Evolutionary conservation across 2,888 invertebrate species (phyloP).

Genomic region (Mesorhabditis belari): DNA sequence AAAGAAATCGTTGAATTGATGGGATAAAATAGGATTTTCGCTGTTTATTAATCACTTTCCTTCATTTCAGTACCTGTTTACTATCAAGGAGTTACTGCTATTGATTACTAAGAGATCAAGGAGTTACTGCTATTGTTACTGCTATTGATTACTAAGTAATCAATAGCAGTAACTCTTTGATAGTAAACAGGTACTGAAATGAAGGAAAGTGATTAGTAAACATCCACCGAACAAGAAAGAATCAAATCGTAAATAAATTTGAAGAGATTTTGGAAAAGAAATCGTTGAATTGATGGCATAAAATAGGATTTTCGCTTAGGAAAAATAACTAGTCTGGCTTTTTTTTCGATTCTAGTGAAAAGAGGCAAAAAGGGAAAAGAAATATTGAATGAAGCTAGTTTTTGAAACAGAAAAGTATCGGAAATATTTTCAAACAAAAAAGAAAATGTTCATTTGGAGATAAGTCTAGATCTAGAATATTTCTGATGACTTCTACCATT

Average conservation of each 20-base stretch:
- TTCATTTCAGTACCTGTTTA: background rate
- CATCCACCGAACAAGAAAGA: no score
- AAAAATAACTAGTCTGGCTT: background rate
- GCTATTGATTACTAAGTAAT: no score
- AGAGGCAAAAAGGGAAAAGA: background rate
- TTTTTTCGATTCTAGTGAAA: background rate
- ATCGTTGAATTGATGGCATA: background rate
- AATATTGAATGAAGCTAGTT: background rate
- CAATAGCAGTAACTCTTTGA: no score
- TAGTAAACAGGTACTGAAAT: no score
- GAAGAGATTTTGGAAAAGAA: background rate
- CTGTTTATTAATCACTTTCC: background rate
- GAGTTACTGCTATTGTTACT: no score
- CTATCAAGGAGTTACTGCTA: background rate
- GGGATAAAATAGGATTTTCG: background rate
- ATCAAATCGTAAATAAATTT: no score
- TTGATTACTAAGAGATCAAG: background rate
- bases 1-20: background rate
- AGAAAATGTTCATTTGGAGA: no score
- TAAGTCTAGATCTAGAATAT: no score
- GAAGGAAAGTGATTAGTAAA: no score
- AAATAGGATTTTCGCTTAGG: background rate
- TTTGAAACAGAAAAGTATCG: background rate
- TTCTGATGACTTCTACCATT: no score
- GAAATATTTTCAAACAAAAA: slow-evolving; percentile 1